Percentiles rank a stretch among this genome's conserved stretches.
phyloP scores from a whole-genome alignment of 1,140 invertebrate genomes.

The Orius insidiosus region DNA sequence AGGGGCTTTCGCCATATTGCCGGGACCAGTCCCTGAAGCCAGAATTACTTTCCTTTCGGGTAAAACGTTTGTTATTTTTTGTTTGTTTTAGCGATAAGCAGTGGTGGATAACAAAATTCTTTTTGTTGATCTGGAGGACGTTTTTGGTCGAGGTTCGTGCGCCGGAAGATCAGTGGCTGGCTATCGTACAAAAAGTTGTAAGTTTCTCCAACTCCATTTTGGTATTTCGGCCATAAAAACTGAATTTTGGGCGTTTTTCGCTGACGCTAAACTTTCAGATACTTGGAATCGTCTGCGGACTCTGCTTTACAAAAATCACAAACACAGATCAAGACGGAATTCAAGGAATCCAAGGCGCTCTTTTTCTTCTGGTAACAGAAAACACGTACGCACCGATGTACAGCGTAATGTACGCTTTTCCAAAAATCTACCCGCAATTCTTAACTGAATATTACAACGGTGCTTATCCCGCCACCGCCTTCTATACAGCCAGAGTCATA shows the following conservation, averaged over 20 bases:
- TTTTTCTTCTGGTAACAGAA: slow-evolving; percentile 71
- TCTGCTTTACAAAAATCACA: slow-evolving; percentile 55
- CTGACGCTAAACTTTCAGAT: background rate
- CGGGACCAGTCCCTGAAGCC: no score
- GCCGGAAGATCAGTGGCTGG: slow-evolving; percentile 47
- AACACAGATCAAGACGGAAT: slow-evolving; percentile 54
- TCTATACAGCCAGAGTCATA: slow-evolving; percentile 56
- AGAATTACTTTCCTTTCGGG: no score
- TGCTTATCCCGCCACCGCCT: slow-evolving; percentile 50
- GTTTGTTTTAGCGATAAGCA: slow-evolving; percentile 28
- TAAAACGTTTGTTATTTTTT: no score
- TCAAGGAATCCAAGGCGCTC: slow-evolving; percentile 61
- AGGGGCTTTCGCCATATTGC: no score
- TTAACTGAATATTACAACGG: slow-evolving; percentile 58
- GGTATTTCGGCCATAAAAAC: background rate
- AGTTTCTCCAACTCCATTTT: no score
- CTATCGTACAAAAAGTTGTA: slow-evolving; percentile 62
- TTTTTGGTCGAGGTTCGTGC: slow-evolving; percentile 48
- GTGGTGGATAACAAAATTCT: slow-evolving; percentile 42
- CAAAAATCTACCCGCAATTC: slow-evolving; percentile 58
- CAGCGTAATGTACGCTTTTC: slow-evolving; percentile 57
- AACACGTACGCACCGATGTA: slow-evolving; percentile 79
- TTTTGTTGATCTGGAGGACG: slow-evolving; percentile 49
- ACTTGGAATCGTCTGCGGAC: slow-evolving; percentile 34
- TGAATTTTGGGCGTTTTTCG: background rate